These are phyloP conservation scores for Tetrao urogallus DNA, from an alignment of 2,113 vertebrate genomes.

Conservation along the genomic window DNA sequence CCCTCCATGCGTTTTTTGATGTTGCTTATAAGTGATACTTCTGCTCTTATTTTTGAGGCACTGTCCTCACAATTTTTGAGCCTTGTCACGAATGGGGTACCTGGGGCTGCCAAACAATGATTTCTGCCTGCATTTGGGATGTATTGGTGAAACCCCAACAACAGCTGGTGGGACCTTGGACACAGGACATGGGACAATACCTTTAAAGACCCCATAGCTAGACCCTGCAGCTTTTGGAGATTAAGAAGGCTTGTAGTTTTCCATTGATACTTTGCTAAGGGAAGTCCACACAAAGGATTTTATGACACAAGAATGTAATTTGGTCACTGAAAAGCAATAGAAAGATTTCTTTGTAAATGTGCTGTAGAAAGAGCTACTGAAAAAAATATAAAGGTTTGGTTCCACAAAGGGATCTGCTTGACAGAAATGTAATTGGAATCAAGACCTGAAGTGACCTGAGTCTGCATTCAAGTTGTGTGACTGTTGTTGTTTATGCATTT, in stretches of 20 bases:
- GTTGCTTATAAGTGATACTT: background rate
- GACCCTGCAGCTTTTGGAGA: background rate
- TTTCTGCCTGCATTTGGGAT: background rate
- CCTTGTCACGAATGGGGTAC: background rate
- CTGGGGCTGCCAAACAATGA: background rate
- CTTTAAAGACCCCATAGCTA: background rate
- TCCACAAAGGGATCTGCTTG: constrained; percentile 16
- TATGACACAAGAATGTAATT: constrained; percentile 34
- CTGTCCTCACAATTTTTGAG: background rate
- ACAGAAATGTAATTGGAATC: constrained; percentile 52
- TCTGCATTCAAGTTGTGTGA: background rate
- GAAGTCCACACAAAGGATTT: background rate
- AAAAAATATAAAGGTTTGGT: constrained; percentile 7
- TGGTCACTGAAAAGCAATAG: constrained; percentile 27
- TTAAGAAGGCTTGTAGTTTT: background rate
- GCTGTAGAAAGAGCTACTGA: background rate
- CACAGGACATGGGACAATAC: background rate
- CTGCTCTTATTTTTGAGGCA: background rate
- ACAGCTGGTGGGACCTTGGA: background rate
- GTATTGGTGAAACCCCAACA: background rate
- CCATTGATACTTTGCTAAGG: background rate
- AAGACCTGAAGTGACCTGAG: constrained; percentile 22
- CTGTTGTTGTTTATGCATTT: background rate
- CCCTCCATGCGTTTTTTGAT: rapidly evolving
- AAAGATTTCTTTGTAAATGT: constrained; percentile 32